Evolutionary conservation across 2,797 vertebrate species (phyloP).

Genomic region (Fratercula arctica): DNA sequence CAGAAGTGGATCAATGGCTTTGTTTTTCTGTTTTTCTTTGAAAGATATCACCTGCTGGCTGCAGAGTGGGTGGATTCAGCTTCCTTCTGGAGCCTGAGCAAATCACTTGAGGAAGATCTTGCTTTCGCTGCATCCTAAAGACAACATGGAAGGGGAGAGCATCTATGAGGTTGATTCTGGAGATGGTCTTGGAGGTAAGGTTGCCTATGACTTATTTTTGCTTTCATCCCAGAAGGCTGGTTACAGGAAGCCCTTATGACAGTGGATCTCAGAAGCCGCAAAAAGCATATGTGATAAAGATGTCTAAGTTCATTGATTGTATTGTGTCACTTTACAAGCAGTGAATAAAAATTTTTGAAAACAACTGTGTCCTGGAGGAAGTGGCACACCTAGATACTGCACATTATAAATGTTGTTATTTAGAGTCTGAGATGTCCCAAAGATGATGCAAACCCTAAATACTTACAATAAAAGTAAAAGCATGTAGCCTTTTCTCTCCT

Average conservation of each 20-base stretch:
- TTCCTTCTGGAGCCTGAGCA: conserved; percentile 43
- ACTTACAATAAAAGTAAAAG: conserved; percentile 44
- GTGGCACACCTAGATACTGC: background rate
- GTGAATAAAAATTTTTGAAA: conserved; percentile 58
- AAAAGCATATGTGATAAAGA: background rate
- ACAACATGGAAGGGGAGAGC: conserved; percentile 61
- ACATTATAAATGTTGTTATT: background rate
- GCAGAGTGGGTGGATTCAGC: conserved; percentile 37
- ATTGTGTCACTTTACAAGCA: background rate
- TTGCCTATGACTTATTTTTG: background rate
- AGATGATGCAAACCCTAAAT: background rate
- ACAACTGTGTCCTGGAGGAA: background rate
- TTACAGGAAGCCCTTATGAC: background rate
- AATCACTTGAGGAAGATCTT: conserved; percentile 21
- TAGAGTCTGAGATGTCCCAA: background rate
- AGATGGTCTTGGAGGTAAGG: conserved; percentile 59
- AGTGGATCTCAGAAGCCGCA: background rate
- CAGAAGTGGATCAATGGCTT: conserved; percentile 7
- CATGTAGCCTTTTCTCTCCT: background rate
- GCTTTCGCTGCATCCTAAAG: background rate
- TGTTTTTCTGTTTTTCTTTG: conserved; percentile 59
- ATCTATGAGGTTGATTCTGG: conserved; percentile 67
- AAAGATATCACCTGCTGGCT: conserved; percentile 59
- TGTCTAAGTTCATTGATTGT: conserved; percentile 16
- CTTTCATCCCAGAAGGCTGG: background rate